Conservation (phyloP, 2,797 vertebrate genomes). For the Luscinia megarhynchos region DNA sequence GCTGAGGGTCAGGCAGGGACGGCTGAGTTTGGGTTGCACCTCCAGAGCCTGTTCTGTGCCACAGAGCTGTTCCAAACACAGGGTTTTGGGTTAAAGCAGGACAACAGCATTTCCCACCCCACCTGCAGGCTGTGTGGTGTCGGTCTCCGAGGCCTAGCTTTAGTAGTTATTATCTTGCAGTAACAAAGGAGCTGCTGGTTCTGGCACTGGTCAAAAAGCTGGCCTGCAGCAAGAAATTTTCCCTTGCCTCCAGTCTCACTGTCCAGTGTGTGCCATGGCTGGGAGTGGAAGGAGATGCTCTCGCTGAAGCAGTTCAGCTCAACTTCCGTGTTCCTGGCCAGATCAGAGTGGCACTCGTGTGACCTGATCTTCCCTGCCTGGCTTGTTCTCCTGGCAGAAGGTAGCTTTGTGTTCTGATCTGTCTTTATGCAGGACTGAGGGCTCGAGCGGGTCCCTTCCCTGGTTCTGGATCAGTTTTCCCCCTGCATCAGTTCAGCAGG, state of each 20-base stretch:
- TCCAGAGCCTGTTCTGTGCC: not conserved
- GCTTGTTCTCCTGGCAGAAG: not conserved
- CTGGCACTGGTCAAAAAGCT: not conserved
- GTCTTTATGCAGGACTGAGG: not conserved
- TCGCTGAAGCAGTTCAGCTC: rapidly evolving
- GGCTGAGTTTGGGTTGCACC: not conserved
- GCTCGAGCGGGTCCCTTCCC: rapidly evolving
- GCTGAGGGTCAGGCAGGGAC: not conserved
- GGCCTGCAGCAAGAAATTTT: not conserved
- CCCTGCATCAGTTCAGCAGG: not conserved
- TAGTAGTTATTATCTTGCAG: not conserved
- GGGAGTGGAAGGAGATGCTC: not conserved
- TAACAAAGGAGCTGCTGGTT: not conserved
- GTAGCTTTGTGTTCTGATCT: not conserved
- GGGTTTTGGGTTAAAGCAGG: not conserved
- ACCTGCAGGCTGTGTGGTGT: not conserved
- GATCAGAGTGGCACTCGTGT: not conserved
- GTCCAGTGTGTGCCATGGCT: rapidly evolving
- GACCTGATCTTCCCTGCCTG: not conserved
- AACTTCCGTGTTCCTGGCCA: not conserved
- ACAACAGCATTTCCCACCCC: not conserved
- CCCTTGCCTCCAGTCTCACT: not conserved
- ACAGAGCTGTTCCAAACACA: not conserved
- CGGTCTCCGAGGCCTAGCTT: not conserved
- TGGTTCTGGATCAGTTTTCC: not conserved